Evolutionary conservation across 37 sponge, comb jelly and placozoan species (phyloP).

Genomic region (Halichondria panicea): DNA sequence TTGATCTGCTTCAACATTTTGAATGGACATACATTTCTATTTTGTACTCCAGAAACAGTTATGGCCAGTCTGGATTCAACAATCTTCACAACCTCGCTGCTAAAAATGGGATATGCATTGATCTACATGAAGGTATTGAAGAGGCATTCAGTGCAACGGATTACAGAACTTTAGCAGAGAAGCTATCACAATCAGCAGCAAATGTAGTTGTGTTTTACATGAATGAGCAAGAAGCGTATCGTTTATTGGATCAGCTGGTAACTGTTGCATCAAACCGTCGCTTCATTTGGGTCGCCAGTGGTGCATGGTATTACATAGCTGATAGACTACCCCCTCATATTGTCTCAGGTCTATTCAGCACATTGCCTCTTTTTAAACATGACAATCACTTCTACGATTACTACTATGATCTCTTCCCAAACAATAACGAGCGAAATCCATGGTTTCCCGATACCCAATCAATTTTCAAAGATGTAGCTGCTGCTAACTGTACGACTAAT

Average conservation of each 20-base stretch:
- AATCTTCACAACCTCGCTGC: conserved; percentile 15
- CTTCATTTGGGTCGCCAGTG: conserved; percentile 80
- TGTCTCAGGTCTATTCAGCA: conserved; percentile 48
- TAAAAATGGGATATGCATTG: conserved; percentile 38
- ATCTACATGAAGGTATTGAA: conserved; percentile 13
- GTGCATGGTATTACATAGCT: conserved; percentile 56
- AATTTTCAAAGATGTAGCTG: too few relatives aligned
- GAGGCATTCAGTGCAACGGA: not conserved
- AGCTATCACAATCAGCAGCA: conserved; percentile 13
- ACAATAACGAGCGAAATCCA: conserved; percentile 50
- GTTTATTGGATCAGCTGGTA: not conserved
- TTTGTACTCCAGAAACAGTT: conserved; percentile 26
- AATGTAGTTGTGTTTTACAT: conserved; percentile 43
- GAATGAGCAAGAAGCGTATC: not conserved
- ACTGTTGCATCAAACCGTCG: not conserved
- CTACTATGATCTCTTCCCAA: conserved; percentile 31
- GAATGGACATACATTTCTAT: conserved; percentile 58
- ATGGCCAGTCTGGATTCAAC: conserved; percentile 50
- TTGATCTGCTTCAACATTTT: conserved; percentile 46
- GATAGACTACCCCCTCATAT: not conserved
- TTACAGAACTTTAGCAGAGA: not conserved
- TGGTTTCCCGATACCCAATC: conserved; percentile 55
- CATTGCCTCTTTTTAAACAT: conserved; percentile 21
- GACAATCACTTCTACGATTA: conserved; percentile 36
- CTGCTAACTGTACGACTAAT: conserved; percentile 5